A percentile compares a stretch with the other conserved stretches of the same genome.
phyloP scores from a whole-genome alignment of 2,113 vertebrate genomes.

The Daubentonia madagascariensis region DNA sequence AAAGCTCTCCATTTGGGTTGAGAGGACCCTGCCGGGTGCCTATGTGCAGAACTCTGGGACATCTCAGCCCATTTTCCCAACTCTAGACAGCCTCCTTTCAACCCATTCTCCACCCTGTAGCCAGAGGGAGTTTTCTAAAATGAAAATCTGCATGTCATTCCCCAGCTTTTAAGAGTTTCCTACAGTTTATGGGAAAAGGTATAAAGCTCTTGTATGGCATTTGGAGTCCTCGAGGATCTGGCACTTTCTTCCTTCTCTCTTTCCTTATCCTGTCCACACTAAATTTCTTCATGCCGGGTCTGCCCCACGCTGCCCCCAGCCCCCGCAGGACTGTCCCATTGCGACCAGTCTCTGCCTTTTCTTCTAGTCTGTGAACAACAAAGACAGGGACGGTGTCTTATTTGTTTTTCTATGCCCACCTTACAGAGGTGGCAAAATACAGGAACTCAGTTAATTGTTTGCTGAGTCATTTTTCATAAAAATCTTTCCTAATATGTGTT shows the following conservation, averaged over 20 bases:
- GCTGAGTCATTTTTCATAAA: background rate
- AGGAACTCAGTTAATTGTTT: background rate
- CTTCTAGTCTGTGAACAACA: background rate
- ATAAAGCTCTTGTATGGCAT: background rate
- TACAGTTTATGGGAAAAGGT: background rate
- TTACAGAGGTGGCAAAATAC: background rate
- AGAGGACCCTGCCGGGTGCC: background rate
- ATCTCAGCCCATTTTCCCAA: background rate
- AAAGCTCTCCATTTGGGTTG: background rate
- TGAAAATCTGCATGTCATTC: background rate
- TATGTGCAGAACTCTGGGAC: background rate
- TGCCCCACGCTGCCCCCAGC: background rate
- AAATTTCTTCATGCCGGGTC: background rate
- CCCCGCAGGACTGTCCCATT: accelerated
- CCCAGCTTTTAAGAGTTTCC: background rate
- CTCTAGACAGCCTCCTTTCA: background rate
- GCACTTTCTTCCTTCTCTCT: background rate
- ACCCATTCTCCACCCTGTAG: background rate
- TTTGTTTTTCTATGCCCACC: background rate
- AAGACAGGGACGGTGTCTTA: background rate
- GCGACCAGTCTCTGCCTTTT: background rate
- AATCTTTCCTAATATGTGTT: background rate
- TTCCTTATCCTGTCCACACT: background rate
- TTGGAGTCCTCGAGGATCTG: background rate
- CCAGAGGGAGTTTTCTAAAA: background rate